phyloP scores from a whole-genome alignment of 2,888 invertebrate species.

The Ochropacha duplaris region DNA sequence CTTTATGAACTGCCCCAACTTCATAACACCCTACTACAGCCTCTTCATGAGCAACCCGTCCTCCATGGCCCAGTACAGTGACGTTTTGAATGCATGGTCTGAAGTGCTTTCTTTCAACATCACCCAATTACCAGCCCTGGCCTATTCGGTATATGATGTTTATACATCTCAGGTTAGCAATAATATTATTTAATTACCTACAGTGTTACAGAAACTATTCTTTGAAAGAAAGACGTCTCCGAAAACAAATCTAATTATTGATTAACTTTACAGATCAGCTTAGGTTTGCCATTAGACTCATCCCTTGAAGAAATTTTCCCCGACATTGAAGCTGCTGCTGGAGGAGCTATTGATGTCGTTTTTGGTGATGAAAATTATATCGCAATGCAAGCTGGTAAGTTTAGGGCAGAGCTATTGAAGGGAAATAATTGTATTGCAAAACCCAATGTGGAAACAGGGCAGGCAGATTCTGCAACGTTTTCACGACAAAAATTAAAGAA shows the following conservation, averaged over 20 bases:
- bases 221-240: too few relatives aligned
- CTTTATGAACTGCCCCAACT: constrained; percentile 36
- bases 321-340: constrained; percentile 32
- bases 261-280: constrained; percentile 23
- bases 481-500: too few relatives aligned
- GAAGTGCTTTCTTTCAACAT: constrained; percentile 16
- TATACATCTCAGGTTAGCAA: constrained; percentile 35
- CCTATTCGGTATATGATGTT: constrained; percentile 30
- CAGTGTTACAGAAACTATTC: too few relatives aligned
- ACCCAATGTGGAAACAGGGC: too few relatives aligned
- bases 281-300: constrained; percentile 32
- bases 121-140: constrained; percentile 9
- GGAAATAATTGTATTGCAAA: too few relatives aligned
- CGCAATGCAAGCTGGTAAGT: constrained; percentile 32
- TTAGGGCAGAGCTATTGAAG: too few relatives aligned
- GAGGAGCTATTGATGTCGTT: constrained; percentile 24
- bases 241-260: constrained; percentile 3
- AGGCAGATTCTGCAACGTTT: too few relatives aligned
- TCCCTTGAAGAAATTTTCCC: constrained; percentile 23
- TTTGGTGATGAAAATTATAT: constrained; percentile 23
- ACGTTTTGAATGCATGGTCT: constrained; percentile 24
- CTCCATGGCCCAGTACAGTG: constrained; percentile 20
- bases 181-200: too few relatives aligned
- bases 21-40: constrained; percentile 5
- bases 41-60: constrained; percentile 3